Evolutionary conservation across 2,888 invertebrate species (phyloP).

Genomic region (Caenorhabditis becei): DNA sequence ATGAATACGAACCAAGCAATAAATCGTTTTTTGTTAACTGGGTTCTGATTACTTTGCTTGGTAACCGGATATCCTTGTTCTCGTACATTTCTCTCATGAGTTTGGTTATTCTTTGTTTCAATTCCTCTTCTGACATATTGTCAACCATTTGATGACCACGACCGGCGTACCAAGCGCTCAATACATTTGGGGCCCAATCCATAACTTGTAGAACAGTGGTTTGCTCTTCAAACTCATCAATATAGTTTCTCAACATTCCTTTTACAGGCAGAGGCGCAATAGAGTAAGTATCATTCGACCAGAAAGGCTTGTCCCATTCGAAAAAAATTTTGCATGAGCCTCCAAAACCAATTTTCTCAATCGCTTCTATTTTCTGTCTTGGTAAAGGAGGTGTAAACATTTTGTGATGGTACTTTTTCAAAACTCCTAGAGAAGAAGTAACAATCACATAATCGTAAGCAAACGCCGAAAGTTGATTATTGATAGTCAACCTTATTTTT

Average conservation of each 20-base stretch:
- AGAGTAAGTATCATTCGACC: conserved; percentile 72
- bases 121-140: conserved; percentile 70
- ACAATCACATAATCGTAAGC: conserved; percentile 77
- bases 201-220: conserved; percentile 71
- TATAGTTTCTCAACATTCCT: conserved; percentile 58
- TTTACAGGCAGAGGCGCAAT: conserved; percentile 73
- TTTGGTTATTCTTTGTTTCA: conserved; percentile 67
- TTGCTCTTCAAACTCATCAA: conserved; percentile 69
- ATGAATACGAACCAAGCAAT: conserved; percentile 76
- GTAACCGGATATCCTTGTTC: conserved; percentile 36
- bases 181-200: conserved; percentile 73
- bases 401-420: conserved; percentile 72
- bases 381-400: conserved; percentile 72
- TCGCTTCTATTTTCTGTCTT: conserved; percentile 72
- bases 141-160: conserved; percentile 74
- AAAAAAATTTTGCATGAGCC: conserved; percentile 76
- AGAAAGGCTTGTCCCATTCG: conserved; percentile 75
- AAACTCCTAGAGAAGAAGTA: conserved; percentile 77
- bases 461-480: conserved; percentile 41
- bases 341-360: conserved; percentile 76
- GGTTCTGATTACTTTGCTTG: conserved; percentile 62
- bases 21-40: conserved; percentile 73
- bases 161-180: conserved; percentile 78
- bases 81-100: conserved; percentile 71
- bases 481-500: conserved; percentile 29